Conservation (phyloP, 1,140 invertebrate species). For the Paramacrobiotus metropolitanus region DNA sequence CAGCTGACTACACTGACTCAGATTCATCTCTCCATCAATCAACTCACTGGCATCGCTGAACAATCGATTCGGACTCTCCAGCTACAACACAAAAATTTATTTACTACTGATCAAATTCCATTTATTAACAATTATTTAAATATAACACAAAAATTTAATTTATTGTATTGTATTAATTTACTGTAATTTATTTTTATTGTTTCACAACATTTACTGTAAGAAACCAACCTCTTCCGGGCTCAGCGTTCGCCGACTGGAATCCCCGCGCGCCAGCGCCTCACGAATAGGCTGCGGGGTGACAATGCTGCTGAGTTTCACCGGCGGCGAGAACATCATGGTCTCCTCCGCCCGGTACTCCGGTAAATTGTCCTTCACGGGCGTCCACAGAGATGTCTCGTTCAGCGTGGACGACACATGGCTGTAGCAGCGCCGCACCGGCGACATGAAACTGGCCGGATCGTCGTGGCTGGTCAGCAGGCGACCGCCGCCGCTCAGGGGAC, state of each 20-base stretch:
- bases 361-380: background rate
- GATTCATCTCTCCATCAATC: background rate
- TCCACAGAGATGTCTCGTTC: background rate
- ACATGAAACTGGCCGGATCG: background rate
- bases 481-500: background rate
- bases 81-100: background rate
- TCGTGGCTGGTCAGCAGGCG: background rate
- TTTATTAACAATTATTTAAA: too few relatives aligned
- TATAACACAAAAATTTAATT: too few relatives aligned
- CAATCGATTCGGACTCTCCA: background rate
- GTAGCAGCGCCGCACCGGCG: background rate
- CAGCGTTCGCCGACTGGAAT: background rate
- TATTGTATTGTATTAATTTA: too few relatives aligned
- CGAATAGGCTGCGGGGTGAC: background rate
- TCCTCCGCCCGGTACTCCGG: too few relatives aligned
- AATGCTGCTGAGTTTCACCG: background rate
- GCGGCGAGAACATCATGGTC: too few relatives aligned
- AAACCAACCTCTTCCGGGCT: background rate
- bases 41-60: conserved; percentile 1
- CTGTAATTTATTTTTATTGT: too few relatives aligned
- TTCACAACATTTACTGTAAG: too few relatives aligned
- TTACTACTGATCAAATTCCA: too few relatives aligned
- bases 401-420: background rate
- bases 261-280: background rate
- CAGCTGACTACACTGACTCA: too few relatives aligned